Evolutionary conservation across 2,113 vertebrate genomes (phyloP).

Genomic region (Cottus gobio): DNA sequence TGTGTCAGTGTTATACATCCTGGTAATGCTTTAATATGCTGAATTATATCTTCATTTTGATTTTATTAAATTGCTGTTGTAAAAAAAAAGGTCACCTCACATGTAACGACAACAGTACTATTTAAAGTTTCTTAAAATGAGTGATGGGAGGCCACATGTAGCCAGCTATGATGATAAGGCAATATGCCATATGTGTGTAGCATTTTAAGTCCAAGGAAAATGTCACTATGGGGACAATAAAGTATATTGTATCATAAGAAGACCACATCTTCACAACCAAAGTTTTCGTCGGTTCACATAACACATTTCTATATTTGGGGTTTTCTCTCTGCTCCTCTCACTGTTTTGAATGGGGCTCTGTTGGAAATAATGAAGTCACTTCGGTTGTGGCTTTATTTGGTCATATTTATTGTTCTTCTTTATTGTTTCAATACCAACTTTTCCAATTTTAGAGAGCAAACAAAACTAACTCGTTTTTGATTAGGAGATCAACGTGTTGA

Average conservation of each 20-base stretch:
- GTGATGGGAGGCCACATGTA: too few relatives aligned
- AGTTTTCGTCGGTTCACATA: background rate
- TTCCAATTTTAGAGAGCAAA: background rate
- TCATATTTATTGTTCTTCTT: background rate
- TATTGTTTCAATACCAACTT: background rate
- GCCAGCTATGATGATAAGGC: too few relatives aligned
- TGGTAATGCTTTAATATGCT: slow-evolving; percentile 1
- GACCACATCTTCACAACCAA: background rate
- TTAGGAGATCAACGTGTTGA: too few relatives aligned
- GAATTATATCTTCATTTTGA: background rate
- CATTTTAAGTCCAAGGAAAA: background rate
- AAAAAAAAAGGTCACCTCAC: too few relatives aligned
- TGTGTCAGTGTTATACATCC: too few relatives aligned
- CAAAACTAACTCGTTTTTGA: too few relatives aligned
- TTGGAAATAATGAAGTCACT: background rate
- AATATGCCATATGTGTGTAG: background rate
- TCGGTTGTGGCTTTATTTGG: background rate
- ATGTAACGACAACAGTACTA: background rate
- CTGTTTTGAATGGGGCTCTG: background rate
- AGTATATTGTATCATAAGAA: background rate
- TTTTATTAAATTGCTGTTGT: background rate
- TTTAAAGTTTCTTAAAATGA: too few relatives aligned
- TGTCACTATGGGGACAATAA: background rate
- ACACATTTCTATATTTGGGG: background rate
- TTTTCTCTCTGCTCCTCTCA: background rate